These are phyloP conservation scores for Mixornis gularis DNA, from an alignment of 2,113 vertebrate species.

Conservation along the genomic window DNA sequence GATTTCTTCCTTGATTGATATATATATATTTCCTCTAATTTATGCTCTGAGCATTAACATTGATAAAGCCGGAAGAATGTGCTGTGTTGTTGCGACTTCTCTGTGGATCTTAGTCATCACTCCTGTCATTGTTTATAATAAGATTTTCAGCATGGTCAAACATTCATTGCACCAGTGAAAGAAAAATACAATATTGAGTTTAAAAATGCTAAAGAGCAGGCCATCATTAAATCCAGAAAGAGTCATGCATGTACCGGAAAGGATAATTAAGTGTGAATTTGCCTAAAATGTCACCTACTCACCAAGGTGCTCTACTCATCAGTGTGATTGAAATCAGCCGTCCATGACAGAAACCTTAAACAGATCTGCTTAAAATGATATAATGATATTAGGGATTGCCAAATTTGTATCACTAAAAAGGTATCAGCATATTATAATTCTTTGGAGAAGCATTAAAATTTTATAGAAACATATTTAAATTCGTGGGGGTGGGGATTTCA, in stretches of 20 bases:
- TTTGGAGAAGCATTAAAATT: not conserved
- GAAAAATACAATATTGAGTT: not conserved
- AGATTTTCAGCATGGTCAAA: not conserved
- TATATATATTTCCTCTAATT: not conserved
- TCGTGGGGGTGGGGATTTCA: not conserved
- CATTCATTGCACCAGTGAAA: not conserved
- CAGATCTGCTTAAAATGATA: not conserved
- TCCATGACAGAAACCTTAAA: not conserved
- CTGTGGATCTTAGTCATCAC: not conserved
- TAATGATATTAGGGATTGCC: not conserved
- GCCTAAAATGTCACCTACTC: not conserved
- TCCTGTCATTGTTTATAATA: not conserved
- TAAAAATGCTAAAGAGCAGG: not conserved
- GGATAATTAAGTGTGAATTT: not conserved
- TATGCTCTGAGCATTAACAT: not conserved
- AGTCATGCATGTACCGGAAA: not conserved
- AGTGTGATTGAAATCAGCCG: not conserved
- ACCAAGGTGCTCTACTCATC: not conserved
- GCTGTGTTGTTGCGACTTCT: not conserved
- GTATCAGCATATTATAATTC: not conserved
- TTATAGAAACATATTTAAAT: not conserved
- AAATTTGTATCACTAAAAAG: not conserved
- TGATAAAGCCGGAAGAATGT: not conserved
- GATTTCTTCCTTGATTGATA: not conserved
- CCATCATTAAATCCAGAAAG: not conserved